Evolutionary conservation across 2,797 vertebrate species (phyloP).

Genomic region (Arctocebus calabarensis): DNA sequence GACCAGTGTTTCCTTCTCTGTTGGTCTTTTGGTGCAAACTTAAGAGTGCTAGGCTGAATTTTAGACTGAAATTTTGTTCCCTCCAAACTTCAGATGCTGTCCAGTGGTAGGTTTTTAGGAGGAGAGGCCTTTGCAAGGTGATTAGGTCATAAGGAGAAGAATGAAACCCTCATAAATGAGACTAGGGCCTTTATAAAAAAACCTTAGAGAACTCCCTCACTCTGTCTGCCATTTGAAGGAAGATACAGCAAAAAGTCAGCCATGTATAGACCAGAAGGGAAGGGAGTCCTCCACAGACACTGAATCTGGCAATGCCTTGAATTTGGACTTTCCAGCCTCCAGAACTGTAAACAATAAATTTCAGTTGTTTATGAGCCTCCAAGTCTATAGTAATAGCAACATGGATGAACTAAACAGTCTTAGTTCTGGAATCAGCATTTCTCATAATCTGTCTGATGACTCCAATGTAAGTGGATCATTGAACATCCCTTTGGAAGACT

Average conservation of each 20-base stretch:
- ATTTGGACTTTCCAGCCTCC: neutral
- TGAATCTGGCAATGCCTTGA: neutral
- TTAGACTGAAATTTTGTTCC: no score
- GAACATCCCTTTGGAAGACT: neutral
- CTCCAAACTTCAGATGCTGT: neutral
- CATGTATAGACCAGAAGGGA: neutral
- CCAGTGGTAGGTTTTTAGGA: neutral
- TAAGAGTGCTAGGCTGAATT: no score
- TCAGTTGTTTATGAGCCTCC: neutral
- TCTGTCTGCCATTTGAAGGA: neutral
- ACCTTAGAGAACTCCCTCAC: neutral
- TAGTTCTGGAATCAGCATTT: neutral
- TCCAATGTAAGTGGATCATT: fast-evolving
- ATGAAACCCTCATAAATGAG: neutral
- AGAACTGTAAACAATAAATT: neutral
- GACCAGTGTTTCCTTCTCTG: neutral
- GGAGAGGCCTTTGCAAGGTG: neutral
- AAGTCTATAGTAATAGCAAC: neutral
- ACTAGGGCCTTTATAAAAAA: neutral
- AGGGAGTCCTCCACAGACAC: neutral
- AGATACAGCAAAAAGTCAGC: neutral
- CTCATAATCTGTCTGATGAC: neutral
- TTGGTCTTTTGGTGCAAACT: neutral
- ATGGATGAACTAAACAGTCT: neutral
- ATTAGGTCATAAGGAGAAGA: neutral